These are phyloP conservation scores for Sphenopsis melanotis DNA, from an alignment of 2,797 vertebrate genomes.

Conservation along the genomic window DNA sequence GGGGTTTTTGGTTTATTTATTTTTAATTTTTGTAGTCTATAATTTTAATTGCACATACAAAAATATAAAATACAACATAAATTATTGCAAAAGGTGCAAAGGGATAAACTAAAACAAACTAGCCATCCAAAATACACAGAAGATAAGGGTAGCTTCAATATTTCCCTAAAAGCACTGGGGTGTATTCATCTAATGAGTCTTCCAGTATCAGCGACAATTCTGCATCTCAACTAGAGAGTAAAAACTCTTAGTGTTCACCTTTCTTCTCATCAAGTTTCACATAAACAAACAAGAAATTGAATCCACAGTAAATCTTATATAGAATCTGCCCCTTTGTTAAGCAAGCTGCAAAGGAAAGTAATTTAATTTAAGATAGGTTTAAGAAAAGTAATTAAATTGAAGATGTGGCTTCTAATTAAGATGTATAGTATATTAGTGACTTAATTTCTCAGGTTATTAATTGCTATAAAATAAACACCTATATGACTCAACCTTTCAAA, in stretches of 20 bases:
- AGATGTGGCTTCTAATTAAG: slow-evolving; percentile 36
- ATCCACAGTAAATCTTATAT: not conserved
- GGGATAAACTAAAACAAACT: not conserved
- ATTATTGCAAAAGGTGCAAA: not conserved
- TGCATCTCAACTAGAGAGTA: not conserved
- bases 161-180: not conserved
- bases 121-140: not conserved
- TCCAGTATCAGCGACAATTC: not conserved
- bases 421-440: not conserved
- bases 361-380: not conserved
- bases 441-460: slow-evolving; percentile 57
- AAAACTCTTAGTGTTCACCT: not conserved
- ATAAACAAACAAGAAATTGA: not conserved
- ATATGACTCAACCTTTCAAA: slow-evolving; percentile 38
- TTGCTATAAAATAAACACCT: slow-evolving; percentile 29
- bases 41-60: not conserved
- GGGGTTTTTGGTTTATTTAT: accelerated
- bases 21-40: not conserved
- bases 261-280: not conserved
- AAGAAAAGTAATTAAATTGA: slow-evolving; percentile 28
- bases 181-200: not conserved
- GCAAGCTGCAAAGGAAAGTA: not conserved
- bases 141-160: not conserved
- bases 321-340: not conserved
- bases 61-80: not conserved